Evolutionary conservation across 2,113 vertebrate genomes (phyloP).

Genomic region (Ranitomeya imitator): DNA sequence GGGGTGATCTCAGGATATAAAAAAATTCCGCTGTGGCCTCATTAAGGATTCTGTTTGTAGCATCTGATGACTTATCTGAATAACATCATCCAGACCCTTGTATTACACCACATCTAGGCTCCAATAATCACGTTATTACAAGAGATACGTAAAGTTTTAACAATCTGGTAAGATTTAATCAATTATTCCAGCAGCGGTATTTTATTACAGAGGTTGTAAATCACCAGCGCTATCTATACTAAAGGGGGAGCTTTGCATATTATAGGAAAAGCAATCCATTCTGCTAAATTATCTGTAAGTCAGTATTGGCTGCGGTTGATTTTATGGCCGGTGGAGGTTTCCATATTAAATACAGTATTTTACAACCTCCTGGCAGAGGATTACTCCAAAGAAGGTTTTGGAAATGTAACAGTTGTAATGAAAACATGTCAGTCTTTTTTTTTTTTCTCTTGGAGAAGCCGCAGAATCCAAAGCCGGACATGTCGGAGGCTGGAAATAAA

Average conservation of each 20-base stretch:
- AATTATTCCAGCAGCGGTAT: neutral
- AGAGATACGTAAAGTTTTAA: conserved; percentile 14
- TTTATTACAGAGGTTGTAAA: neutral
- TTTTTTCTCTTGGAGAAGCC: neutral
- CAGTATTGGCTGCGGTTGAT: neutral
- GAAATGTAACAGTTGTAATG: neutral
- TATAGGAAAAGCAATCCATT: neutral
- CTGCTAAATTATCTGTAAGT: neutral
- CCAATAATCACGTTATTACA: neutral
- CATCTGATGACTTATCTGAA: neutral
- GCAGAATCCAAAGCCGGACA: neutral
- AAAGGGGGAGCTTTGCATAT: neutral
- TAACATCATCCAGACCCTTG: neutral
- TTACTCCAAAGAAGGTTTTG: neutral
- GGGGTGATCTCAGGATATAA: neutral
- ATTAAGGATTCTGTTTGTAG: conserved; percentile 8
- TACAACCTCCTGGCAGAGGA: neutral
- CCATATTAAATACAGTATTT: neutral
- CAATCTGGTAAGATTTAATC: neutral
- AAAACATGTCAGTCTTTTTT: neutral
- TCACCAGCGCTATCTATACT: neutral
- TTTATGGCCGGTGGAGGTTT: conserved; percentile 6
- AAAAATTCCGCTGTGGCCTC: neutral
- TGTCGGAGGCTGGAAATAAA: neutral
- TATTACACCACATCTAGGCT: neutral